Conservation (phyloP, 1,140 invertebrate genomes). For the Listronotus bonariensis region DNA sequence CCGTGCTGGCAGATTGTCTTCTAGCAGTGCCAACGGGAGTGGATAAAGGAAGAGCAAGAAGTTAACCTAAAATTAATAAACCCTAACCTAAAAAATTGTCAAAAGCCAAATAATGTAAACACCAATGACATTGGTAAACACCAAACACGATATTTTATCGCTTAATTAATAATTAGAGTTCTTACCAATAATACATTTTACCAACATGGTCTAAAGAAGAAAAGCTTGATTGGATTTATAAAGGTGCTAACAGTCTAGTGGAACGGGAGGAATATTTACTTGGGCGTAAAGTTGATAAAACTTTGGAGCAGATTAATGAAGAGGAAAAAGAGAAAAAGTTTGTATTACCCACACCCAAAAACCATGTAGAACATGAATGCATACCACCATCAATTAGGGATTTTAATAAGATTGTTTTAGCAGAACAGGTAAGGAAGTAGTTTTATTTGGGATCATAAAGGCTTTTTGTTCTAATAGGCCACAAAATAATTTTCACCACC, state of each 20-base stretch:
- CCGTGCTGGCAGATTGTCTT: too few species aligned
- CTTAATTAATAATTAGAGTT: slow-evolving; percentile 1
- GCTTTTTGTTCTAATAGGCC: too few species aligned
- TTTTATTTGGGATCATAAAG: too few species aligned
- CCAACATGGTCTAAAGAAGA: slow-evolving; percentile 23
- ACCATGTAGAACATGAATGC: slow-evolving; percentile 75
- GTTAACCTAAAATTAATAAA: too few species aligned
- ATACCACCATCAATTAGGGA: slow-evolving; percentile 75
- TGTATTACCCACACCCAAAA: slow-evolving; percentile 60
- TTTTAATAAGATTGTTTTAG: slow-evolving; percentile 58
- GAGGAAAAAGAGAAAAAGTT: slow-evolving; percentile 63
- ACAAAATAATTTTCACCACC: too few species aligned
- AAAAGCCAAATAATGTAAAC: too few species aligned
- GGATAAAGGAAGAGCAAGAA: not conserved
- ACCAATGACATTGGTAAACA: not conserved
- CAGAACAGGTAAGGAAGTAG: slow-evolving; percentile 59
- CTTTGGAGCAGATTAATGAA: slow-evolving; percentile 71
- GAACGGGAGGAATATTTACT: slow-evolving; percentile 89
- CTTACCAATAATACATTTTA: too few species aligned
- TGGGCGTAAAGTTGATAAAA: slow-evolving; percentile 86
- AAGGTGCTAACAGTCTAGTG: slow-evolving; percentile 71
- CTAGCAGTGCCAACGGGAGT: too few species aligned
- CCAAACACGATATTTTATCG: not conserved
- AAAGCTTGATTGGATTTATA: slow-evolving; percentile 43
- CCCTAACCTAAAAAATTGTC: too few species aligned